Evolutionary conservation across 2,113 vertebrate genomes (phyloP), one percentile per base, ranked within the genome.

Genomic region (Melospiza melodia): DNA sequence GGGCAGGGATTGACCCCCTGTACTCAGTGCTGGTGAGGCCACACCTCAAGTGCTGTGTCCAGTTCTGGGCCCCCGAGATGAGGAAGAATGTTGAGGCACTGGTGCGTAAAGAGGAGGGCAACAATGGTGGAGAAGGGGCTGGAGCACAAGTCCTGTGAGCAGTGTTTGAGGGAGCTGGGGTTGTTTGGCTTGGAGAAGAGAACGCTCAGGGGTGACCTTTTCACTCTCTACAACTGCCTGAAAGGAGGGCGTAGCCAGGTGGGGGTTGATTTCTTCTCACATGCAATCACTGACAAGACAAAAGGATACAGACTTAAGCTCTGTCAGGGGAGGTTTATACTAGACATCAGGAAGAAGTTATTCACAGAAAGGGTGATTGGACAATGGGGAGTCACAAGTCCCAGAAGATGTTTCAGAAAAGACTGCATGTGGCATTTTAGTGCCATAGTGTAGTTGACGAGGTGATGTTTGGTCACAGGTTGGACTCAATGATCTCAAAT

Each of bases 1-100:
- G 10, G 28, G 12, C n/a, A 24, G 24, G 5, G 15, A 30, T 13
- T 49, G 5, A 12, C 5, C 15, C 11, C 7, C 24, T 35, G 61
- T 3, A 6, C 12, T 5, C 0, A 0, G 43, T 5, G 30, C 7
- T 0, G 30, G 6, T 24, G 0, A 35, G 24, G 15, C 1, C 4
- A 5, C 30, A 43, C 12, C 31, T 41, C 30, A 24, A 13, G 8
- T 24, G 3, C 6, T 28, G 19, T 35, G 35, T 66, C 10, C 35
- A n/a, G 6, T 58, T 10, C 8, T 58, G 43, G 16, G 8, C 4
- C 30, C 6, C 5, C 0, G 0, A 49, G 6, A 6, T 49, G 18
- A 58, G 5, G 25, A 58, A 31, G 15, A 10, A 21, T 25, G 13
- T 24, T 66, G 43, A 58, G 35, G 3, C 24, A 6, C 8, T 31